phyloP scores from a whole-genome alignment of 1,140 invertebrate genomes.

The Papilio glaucus region DNA sequence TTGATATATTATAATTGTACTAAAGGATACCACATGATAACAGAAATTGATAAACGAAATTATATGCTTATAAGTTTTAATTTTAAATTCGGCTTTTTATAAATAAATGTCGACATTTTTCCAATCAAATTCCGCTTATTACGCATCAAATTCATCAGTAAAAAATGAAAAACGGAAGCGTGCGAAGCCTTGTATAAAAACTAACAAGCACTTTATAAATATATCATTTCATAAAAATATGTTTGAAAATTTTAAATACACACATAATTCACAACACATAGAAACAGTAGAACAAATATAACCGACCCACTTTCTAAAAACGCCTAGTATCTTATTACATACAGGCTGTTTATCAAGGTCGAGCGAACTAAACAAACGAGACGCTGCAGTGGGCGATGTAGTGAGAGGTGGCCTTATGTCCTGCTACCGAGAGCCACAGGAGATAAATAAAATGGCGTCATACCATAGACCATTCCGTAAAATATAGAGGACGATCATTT shows the following conservation, averaged over 20 bases:
- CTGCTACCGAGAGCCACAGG: not conserved
- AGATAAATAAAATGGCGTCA: not conserved
- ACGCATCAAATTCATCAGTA: too few relatives aligned
- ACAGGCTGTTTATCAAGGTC: conserved; percentile 7
- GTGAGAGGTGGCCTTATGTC: not conserved
- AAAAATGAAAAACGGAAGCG: too few relatives aligned
- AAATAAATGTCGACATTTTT: too few relatives aligned
- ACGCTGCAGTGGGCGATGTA: not conserved
- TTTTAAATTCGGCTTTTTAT: too few relatives aligned
- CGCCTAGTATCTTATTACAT: conserved; percentile 4
- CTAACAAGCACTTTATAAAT: not conserved
- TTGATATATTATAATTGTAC: too few relatives aligned
- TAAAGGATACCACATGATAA: too few relatives aligned
- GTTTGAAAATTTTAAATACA: not conserved
- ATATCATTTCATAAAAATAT: not conserved
- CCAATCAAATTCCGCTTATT: too few relatives aligned
- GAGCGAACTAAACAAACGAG: not conserved
- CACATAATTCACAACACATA: conserved; percentile 5
- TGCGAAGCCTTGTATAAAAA: too few relatives aligned
- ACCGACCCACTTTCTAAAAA: conserved; percentile 29
- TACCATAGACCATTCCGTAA: too few relatives aligned
- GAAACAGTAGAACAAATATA: conserved; percentile 3
- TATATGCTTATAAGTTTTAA: too few relatives aligned
- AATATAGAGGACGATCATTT: too few relatives aligned
- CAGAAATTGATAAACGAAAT: too few relatives aligned